phyloP scores from a whole-genome alignment of 2,888 invertebrate species.

The Cheilosia variabilis region DNA sequence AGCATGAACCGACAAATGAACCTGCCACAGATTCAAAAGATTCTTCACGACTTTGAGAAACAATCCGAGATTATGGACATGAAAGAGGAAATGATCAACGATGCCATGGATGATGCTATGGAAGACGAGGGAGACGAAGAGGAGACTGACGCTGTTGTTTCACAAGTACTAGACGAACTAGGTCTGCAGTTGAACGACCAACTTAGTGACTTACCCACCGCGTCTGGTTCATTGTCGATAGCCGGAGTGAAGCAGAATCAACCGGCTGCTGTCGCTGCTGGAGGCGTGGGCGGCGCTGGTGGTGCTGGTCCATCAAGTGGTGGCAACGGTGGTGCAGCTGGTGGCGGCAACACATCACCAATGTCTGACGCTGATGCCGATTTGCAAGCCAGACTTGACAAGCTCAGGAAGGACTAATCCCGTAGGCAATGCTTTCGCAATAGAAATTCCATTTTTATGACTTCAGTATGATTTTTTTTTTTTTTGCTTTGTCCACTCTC shows the following conservation, averaged over 20 bases:
- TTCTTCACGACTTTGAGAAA: constrained; percentile 98
- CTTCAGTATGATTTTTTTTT: constrained; percentile 32
- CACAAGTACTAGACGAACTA: constrained; percentile 98
- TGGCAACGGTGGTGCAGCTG: constrained; percentile 83
- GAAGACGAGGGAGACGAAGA: constrained; percentile 99
- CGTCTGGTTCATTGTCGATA: constrained; percentile 86
- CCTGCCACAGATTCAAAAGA: constrained; percentile 99
- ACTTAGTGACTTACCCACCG: constrained; percentile 92
- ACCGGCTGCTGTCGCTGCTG: constrained; percentile 85
- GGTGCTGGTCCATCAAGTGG: constrained; percentile 83
- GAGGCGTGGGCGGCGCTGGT: constrained; percentile 82
- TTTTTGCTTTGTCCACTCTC: constrained; percentile 35
- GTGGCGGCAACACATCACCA: constrained; percentile 84
- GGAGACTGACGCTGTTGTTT: constrained; percentile 97
- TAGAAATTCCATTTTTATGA: constrained; percentile 33
- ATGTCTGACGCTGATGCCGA: constrained; percentile 97
- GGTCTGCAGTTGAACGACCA: constrained; percentile 97
- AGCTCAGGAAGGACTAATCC: constrained; percentile 92
- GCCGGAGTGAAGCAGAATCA: constrained; percentile 87
- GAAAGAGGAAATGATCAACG: constrained; percentile 99
- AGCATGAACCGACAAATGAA: constrained; percentile 99
- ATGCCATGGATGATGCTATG: constrained; percentile 99
- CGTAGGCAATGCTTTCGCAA: not conserved
- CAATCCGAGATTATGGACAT: constrained; percentile 99
- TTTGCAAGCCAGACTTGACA: constrained; percentile 97